phyloP scores from a whole-genome alignment of 1,140 invertebrate species.

The Muscidifurax raptorellus region DNA sequence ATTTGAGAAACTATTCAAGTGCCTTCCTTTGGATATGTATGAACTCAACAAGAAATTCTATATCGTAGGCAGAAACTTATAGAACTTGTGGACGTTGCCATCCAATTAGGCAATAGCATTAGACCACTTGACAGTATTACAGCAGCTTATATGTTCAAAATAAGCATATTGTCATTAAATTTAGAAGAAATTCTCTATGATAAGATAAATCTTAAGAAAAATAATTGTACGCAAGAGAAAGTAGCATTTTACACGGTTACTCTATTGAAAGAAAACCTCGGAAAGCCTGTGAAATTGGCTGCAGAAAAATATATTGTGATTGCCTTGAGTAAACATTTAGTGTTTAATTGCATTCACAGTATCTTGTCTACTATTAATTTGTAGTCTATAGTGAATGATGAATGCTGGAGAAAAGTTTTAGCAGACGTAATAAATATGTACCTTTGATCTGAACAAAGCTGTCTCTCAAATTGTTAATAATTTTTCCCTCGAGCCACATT shows the following conservation, averaged over 20 bases:
- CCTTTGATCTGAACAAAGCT: conserved; percentile 78
- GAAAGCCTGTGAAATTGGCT: conserved; percentile 77
- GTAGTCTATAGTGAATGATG: conserved; percentile 66
- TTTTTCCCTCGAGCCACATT: conserved; percentile 92
- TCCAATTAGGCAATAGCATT: conserved; percentile 80
- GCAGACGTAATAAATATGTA: conserved; percentile 78
- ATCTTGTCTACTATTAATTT: conserved; percentile 79
- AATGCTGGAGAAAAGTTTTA: conserved; percentile 78
- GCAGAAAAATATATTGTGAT: conserved; percentile 78
- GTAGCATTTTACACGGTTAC: conserved; percentile 50
- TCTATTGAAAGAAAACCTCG: conserved; percentile 38
- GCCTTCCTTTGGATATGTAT: conserved; percentile 84
- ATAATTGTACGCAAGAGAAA: conserved; percentile 39
- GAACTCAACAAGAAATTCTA: conserved; percentile 83
- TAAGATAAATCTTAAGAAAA: conserved; percentile 37
- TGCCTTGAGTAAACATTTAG: conserved; percentile 81
- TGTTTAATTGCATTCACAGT: conserved; percentile 86
- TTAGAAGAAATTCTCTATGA: conserved; percentile 62
- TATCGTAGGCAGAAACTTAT: conserved; percentile 66
- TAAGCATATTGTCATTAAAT: conserved; percentile 70
- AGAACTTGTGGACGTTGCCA: conserved; percentile 73
- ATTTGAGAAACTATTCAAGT: conserved; percentile 74
- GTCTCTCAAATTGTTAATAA: conserved; percentile 89
- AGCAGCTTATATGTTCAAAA: conserved; percentile 84
- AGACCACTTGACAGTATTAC: conserved; percentile 87